These are phyloP conservation scores for Epicauta chinensis DNA, from an alignment of 1,140 invertebrate genomes.

Conservation along the genomic window DNA sequence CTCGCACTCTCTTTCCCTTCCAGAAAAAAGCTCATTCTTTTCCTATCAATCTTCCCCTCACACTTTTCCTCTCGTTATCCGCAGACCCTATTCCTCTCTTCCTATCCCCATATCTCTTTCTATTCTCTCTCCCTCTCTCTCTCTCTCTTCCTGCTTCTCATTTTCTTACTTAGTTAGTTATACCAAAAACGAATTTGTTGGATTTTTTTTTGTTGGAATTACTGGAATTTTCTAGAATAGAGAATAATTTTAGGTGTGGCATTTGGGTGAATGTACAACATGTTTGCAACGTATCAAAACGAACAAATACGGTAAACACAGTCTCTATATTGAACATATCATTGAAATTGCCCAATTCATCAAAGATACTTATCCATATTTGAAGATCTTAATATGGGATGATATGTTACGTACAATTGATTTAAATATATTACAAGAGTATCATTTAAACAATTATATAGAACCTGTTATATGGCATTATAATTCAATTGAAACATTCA, in stretches of 20 bases:
- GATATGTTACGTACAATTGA: slow-evolving; percentile 79
- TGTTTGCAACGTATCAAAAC: slow-evolving; percentile 25
- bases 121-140: no score
- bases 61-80: no score
- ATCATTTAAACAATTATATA: slow-evolving; percentile 53
- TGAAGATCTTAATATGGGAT: slow-evolving; percentile 85
- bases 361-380: slow-evolving; percentile 55
- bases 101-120: no score
- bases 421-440: slow-evolving; percentile 29
- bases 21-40: no score
- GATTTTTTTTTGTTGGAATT: no score
- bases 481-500: slow-evolving; percentile 30
- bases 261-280: slow-evolving; percentile 29
- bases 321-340: slow-evolving; percentile 67
- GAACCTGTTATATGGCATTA: slow-evolving; percentile 83
- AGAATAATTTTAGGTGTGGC: slow-evolving; percentile 34
- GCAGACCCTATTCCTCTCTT: no score
- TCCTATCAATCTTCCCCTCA: no score
- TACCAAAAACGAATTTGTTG: no score
- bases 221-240: no score
- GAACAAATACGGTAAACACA: slow-evolving; percentile 32
- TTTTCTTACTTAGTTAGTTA: no score
- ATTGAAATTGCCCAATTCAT: slow-evolving; percentile 56
- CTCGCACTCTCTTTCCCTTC: no score
- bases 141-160: no score